These are phyloP conservation scores for Phoeniculus purpureus DNA, from an alignment of 2,797 vertebrate species.

Conservation along the genomic window DNA sequence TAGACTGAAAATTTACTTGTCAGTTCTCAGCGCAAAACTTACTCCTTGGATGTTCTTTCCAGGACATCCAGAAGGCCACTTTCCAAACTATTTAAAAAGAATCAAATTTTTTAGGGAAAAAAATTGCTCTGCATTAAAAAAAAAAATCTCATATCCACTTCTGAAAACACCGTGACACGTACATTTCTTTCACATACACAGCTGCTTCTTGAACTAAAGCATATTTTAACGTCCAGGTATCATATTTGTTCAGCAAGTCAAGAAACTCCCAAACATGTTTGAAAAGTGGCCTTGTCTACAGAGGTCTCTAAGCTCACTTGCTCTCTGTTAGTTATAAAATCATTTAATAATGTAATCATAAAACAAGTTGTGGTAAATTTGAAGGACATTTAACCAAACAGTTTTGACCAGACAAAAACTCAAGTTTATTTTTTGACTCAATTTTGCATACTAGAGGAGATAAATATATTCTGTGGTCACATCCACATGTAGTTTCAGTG, in stretches of 20 bases:
- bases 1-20: not conserved
- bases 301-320: not conserved
- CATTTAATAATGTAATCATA: not conserved
- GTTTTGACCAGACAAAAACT: constrained; percentile 4
- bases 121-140: not conserved
- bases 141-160: not conserved
- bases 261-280: not conserved
- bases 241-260: not conserved
- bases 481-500: not conserved
- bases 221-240: not conserved
- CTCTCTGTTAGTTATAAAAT: not conserved
- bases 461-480: not conserved
- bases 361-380: not conserved
- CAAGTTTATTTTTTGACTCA: not conserved
- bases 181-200: not conserved
- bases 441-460: not conserved
- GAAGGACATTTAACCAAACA: not conserved
- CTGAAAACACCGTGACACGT: not conserved
- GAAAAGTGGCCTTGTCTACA: not conserved
- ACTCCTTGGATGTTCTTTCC: not conserved
- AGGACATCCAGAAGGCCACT: not conserved
- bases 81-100: not conserved
- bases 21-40: not conserved
- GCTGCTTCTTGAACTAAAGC: not conserved
- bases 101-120: not conserved